Evolutionary conservation across 2,113 vertebrate species (phyloP).

Genomic region (Amphiprion ocellaris): DNA sequence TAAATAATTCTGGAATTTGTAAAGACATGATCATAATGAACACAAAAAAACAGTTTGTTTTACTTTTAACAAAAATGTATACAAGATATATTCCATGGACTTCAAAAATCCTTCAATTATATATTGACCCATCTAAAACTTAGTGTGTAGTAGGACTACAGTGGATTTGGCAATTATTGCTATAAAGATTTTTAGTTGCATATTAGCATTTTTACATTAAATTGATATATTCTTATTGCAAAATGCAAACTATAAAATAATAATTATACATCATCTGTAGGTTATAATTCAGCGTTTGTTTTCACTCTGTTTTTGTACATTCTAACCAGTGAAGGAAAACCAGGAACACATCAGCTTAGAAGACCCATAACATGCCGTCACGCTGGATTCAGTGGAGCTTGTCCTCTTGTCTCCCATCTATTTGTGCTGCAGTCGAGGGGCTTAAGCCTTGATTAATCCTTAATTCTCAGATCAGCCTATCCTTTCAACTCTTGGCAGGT

Average conservation of each 20-base stretch:
- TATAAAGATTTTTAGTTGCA: not conserved
- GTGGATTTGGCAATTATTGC: not conserved
- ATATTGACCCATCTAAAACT: too few species aligned
- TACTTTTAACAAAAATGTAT: too few species aligned
- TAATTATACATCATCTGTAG: not conserved
- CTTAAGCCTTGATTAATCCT: slow-evolving; percentile 64
- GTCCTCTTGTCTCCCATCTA: slow-evolving; percentile 25
- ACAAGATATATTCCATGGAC: too few species aligned
- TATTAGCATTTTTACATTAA: too few species aligned
- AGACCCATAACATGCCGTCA: not conserved
- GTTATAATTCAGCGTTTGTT: not conserved
- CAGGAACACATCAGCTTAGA: not conserved
- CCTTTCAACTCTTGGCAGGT: slow-evolving; percentile 61
- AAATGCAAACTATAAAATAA: not conserved
- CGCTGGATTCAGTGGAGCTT: not conserved
- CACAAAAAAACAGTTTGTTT: too few species aligned
- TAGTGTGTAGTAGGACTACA: too few species aligned
- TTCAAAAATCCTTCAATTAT: too few species aligned
- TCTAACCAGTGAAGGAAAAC: not conserved
- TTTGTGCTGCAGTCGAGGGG: slow-evolving; percentile 40
- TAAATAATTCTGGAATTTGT: too few species aligned
- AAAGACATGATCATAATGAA: too few species aligned
- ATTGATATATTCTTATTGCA: not conserved
- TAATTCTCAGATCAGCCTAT: slow-evolving; percentile 59
- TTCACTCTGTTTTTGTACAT: not conserved